Evolutionary conservation across 2,888 invertebrate genomes (phyloP), one percentile per base, ranked within the genome.

Genomic region (Stenchaetothrips biformis): DNA sequence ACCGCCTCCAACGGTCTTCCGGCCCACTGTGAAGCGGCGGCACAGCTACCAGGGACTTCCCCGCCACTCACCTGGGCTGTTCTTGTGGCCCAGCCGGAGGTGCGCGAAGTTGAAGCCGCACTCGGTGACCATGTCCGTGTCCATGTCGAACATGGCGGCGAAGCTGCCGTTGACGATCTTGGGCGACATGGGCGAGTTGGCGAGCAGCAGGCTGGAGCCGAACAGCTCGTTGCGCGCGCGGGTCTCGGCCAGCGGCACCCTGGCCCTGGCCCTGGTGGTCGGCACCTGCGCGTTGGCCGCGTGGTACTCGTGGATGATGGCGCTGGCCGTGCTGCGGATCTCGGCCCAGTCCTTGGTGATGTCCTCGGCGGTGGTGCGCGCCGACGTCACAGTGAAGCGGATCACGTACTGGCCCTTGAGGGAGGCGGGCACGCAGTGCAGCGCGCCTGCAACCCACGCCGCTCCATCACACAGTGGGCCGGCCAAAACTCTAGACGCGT

Each of bases 101-200:
- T 91, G 91, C 2, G 90, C 90, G 83, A 93, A 91, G 21, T 92
- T 92, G 85, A 91, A 92, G 74, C 92, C 91, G 85, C 93, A 94
- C 79, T 93, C 93, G 18, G 90, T 91, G 82, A 94, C 88, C 74
- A 87, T 85, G 80, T 87, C 87, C 78, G 85, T 86, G 81, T 91
- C 91, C 81, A 92, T 92, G 85, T 97, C 96, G 84, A 95, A 95
- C 82, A 97, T 93, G 48, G 96, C 97, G 0, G 94, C 96, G 87
- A 96, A 97, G 79, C 95, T 96, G 6, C 96, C 97, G 84, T 97
- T 96, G 4, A 97, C 96, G 79, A 98, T 94, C 88, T 98, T 98
- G 0, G 98, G 98, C 7, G 97, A 97, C 93, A 96, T 95, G 0
- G 98, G 98, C 2, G 96, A 95, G 87, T 98, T 98, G 79, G 97